These are phyloP conservation scores for Calliscelio sp. DNA, from an alignment of 2,888 invertebrate genomes.

Conservation along the genomic window DNA sequence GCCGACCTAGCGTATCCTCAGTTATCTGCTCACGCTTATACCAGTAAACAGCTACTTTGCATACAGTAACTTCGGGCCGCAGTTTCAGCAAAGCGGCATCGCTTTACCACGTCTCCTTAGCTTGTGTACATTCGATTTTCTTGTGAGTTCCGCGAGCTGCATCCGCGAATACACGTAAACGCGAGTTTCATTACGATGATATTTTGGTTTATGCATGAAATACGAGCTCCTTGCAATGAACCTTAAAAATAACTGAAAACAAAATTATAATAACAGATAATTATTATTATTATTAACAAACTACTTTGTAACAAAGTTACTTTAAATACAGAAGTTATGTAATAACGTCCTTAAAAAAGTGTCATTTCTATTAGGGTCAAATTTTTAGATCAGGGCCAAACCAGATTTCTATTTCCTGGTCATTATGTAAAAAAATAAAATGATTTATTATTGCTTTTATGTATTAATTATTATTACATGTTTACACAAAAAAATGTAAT, in stretches of 20 bases:
- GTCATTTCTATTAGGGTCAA: too few species aligned
- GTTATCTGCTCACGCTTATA: slow-evolving; percentile 73
- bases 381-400: too few species aligned
- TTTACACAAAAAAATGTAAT: too few species aligned
- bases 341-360: too few species aligned
- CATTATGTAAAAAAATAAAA: too few species aligned
- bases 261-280: background rate
- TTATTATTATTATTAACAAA: background rate
- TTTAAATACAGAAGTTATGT: too few species aligned
- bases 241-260: background rate
- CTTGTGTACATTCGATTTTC: slow-evolving; percentile 69
- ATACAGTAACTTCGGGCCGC: slow-evolving; percentile 71
- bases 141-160: slow-evolving; percentile 64
- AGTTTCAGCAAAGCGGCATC: slow-evolving; percentile 70
- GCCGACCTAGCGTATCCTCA: slow-evolving; percentile 71
- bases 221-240: background rate
- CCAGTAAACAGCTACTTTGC: slow-evolving; percentile 73
- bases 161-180: slow-evolving; percentile 59
- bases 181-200: slow-evolving; percentile 55
- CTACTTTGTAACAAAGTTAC: too few species aligned
- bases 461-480: too few species aligned
- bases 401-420: too few species aligned
- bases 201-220: slow-evolving; percentile 45
- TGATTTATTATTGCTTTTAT: too few species aligned
- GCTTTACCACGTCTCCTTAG: slow-evolving; percentile 68